These are phyloP conservation scores for Nematolebias whitei DNA, from an alignment of 2,113 vertebrate genomes.

Conservation along the genomic window DNA sequence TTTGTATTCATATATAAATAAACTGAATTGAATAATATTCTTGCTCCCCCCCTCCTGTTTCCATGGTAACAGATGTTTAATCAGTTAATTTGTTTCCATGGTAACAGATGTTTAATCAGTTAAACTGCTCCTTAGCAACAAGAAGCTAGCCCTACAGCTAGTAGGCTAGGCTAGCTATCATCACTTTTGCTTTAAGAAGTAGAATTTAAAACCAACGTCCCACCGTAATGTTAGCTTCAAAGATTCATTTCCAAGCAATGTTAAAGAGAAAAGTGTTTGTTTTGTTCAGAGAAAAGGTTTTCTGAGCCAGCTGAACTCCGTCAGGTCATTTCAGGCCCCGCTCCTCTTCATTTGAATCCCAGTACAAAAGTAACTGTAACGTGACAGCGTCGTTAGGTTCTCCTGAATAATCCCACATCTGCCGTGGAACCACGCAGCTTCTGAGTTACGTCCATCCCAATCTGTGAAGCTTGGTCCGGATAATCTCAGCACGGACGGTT, in stretches of 20 bases:
- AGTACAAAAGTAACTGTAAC: conserved; percentile 53
- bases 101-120: conserved; percentile 7
- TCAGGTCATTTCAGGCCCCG: conserved; percentile 55
- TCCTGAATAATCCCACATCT: too few relatives aligned
- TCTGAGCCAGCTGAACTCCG: conserved; percentile 39
- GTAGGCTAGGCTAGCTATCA: conserved; percentile 40
- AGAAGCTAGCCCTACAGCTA: conserved; percentile 52
- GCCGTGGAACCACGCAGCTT: not conserved
- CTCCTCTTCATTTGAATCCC: conserved; percentile 36
- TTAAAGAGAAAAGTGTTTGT: not conserved
- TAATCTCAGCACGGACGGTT: conserved; percentile 28
- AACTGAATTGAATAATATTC: too few relatives aligned
- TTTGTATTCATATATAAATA: too few relatives aligned
- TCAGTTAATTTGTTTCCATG: conserved; percentile 14
- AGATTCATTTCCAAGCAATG: not conserved
- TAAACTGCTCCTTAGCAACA: conserved; percentile 43
- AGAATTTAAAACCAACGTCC: not conserved
- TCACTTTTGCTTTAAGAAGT: not conserved
- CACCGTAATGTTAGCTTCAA: not conserved
- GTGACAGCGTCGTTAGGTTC: conserved; percentile 19
- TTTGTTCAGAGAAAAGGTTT: conserved; percentile 26
- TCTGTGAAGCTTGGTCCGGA: conserved; percentile 8
- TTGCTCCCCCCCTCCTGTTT: not conserved
- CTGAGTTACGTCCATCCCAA: conserved; percentile 34
- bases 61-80: not conserved